Evolutionary conservation across 2,113 vertebrate genomes (phyloP), one percentile per base, ranked within the genome.

Genomic region (Naja naja): DNA sequence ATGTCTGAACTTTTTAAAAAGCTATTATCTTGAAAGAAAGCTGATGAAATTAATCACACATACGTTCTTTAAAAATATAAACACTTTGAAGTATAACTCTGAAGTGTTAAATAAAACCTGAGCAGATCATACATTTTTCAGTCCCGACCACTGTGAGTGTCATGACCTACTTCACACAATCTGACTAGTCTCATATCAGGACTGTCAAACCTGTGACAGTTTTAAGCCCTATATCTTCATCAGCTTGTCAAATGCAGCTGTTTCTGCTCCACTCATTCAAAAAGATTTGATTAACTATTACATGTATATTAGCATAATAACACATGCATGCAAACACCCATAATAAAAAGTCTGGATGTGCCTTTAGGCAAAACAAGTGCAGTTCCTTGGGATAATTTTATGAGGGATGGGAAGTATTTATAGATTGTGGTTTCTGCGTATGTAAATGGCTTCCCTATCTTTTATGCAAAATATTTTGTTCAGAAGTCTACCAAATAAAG

Each of bases 261-360:
- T 96, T 97, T 97, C 97, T 95, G 96, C 96, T 97, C 96, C 94
- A 88, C 89, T 94, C 96, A 96, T 96, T 97, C 96, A 97, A 96
- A 97, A 94, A 91, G 93, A 10, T 96, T 96, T 97, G 95, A 97
- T 97, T 97, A 96, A 96, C 96, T 97, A 94, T 96, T 95, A 43
- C 6, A 22, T 81, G 34, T 81, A 39, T 8, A 39, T 96, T 96
- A 94, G 92, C 96, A 92, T 95, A 95, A 96, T 93, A 96, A 95
- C 93, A 95, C 94, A 95, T 85, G 90, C 94, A 95, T 93, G 94
- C 93, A 95, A 89, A 96, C 93, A 94, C 93, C 90, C 1, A 95
- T 91, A 95, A 95, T 92, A 93, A 96, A 64, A 93, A 89, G n/a
- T 91, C 91, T 95, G 94, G 90, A 87, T 96, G 93, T 95, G 96